Conservation (phyloP, 2,797 vertebrate genomes). For the Sparus aurata region DNA sequence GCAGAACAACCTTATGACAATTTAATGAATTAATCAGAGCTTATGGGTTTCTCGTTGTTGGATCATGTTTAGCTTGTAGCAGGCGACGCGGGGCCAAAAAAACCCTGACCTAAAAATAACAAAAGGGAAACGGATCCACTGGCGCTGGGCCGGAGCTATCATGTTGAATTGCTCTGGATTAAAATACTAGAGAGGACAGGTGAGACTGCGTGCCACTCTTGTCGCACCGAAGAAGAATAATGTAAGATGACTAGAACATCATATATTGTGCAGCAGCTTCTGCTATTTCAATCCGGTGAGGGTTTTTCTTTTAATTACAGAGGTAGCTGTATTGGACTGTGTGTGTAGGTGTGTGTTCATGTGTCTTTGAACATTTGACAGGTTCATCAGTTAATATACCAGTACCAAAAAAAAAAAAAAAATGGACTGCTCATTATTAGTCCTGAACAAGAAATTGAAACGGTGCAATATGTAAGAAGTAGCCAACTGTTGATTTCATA, state of each 20-base stretch:
- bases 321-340: not conserved
- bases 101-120: conserved; percentile 58
- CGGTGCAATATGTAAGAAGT: too few species aligned
- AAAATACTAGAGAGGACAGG: conserved; percentile 23
- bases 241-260: conserved; percentile 9
- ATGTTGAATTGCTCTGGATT: conserved; percentile 30
- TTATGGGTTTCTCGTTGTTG: conserved; percentile 53
- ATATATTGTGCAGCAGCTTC: conserved; percentile 13
- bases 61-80: conserved; percentile 62
- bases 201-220: conserved; percentile 1
- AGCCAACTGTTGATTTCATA: too few species aligned
- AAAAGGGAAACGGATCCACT: conserved; percentile 37
- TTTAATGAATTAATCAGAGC: conserved; percentile 73
- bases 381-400: too few species aligned
- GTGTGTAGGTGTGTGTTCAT: not conserved
- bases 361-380: too few species aligned
- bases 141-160: conserved; percentile 21
- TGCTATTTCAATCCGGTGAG: conserved; percentile 5
- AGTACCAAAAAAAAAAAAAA: too few species aligned
- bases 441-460: too few species aligned
- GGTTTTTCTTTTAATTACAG: not conserved
- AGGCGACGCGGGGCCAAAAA: conserved; percentile 41
- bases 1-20: conserved; percentile 65
- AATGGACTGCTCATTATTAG: too few species aligned
- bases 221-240: conserved; percentile 17